A percentile compares a stretch with the other conserved stretches of the same genome.
phyloP scores from a whole-genome alignment of 2,113 vertebrate genomes.

The Butastur rufipennis region DNA sequence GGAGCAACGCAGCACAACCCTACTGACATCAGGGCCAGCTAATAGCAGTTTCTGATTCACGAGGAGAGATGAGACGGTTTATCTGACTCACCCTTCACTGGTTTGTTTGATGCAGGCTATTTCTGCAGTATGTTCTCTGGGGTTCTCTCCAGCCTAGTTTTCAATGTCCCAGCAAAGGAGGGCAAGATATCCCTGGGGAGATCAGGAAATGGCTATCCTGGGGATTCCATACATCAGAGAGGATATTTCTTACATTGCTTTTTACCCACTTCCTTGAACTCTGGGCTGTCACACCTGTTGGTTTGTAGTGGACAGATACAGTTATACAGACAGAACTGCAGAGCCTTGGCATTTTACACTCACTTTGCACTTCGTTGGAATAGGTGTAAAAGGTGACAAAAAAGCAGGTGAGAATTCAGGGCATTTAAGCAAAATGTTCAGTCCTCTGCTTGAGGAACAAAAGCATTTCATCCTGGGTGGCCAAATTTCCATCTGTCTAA shows the following conservation, averaged over 20 bases:
- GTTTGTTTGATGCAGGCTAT: not conserved
- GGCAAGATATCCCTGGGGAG: not conserved
- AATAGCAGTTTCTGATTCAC: not conserved
- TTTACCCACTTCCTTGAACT: not conserved
- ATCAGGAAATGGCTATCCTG: not conserved
- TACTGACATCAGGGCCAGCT: not conserved
- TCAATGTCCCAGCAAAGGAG: not conserved
- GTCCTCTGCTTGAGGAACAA: not conserved
- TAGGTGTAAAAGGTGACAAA: not conserved
- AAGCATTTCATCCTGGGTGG: not conserved
- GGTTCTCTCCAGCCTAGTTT: not conserved
- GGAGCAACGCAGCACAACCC: not conserved
- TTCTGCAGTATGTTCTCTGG: not conserved
- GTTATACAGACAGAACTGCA: not conserved
- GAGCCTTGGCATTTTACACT: not conserved
- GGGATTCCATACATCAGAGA: not conserved
- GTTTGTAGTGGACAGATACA: not conserved
- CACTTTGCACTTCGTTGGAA: not conserved
- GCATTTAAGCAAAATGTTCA: not conserved
- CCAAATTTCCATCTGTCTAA: not conserved
- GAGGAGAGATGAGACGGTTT: not conserved
- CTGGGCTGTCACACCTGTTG: rapidly evolving
- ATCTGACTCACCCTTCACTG: not conserved
- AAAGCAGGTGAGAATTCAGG: not conserved
- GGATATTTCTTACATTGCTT: not conserved